These are phyloP conservation scores for Drosophila ficusphila DNA, from an alignment of 1,140 invertebrate genomes.

Conservation along the genomic window DNA sequence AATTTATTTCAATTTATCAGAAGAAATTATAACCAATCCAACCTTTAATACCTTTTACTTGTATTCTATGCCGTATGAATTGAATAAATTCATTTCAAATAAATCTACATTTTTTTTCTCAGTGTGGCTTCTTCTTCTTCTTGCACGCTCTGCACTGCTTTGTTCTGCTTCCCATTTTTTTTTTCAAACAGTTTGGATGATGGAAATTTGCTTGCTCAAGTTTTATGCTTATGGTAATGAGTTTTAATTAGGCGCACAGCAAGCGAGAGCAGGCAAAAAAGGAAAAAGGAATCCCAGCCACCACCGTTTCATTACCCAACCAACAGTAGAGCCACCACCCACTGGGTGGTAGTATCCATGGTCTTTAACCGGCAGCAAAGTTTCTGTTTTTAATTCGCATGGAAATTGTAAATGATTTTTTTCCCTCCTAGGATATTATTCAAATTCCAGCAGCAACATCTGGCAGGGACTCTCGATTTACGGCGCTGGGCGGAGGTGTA, in stretches of 20 bases:
- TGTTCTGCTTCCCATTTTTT: conserved; percentile 18
- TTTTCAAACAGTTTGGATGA: conserved; percentile 16
- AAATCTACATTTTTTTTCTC: not conserved
- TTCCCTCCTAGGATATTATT: conserved; percentile 34
- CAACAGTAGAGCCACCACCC: conserved; percentile 20
- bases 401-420: conserved; percentile 40
- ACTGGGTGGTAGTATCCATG: conserved; percentile 13
- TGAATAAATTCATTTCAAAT: no score
- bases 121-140: conserved; percentile 1
- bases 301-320: conserved; percentile 17
- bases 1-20: no score
- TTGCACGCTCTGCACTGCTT: not conserved
- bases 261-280: conserved; percentile 41
- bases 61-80: no score
- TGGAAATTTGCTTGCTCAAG: conserved; percentile 68
- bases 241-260: conserved; percentile 81
- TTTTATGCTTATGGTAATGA: conserved; percentile 81
- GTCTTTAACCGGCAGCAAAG: conserved; percentile 30
- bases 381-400: conserved; percentile 43
- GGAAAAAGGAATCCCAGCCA: conserved; percentile 29
- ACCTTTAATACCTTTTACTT: no score
- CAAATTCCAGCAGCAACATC: conserved; percentile 59
- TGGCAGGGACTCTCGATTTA: conserved; percentile 30
- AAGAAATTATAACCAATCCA: no score
- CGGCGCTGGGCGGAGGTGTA: not conserved